Conservation (phyloP, 2,113 vertebrate species). For the Tympanuchus pallidicinctus region DNA sequence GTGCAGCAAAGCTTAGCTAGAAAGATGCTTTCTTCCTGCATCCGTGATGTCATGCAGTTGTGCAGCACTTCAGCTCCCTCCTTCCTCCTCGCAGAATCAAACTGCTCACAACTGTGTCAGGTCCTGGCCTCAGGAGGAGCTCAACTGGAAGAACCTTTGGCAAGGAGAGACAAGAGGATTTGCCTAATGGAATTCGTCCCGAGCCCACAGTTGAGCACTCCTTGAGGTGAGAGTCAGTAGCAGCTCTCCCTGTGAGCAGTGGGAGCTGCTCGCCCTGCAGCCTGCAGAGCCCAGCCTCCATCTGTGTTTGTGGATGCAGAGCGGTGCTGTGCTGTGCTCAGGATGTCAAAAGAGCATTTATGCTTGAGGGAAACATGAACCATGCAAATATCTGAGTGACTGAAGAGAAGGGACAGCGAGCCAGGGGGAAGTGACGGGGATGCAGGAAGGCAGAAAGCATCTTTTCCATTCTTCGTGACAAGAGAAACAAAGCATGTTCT, state of each 20-base stretch:
- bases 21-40: background rate
- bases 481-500: background rate
- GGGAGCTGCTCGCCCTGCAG: background rate
- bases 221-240: too few species aligned
- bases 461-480: background rate
- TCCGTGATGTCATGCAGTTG: fast-evolving
- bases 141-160: background rate
- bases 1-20: background rate
- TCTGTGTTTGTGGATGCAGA: background rate
- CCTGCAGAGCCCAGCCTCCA: background rate
- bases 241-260: background rate
- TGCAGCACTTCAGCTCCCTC: background rate
- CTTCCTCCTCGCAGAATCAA: background rate
- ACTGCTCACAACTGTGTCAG: background rate
- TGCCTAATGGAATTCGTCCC: background rate
- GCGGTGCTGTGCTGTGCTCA: background rate
- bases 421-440: background rate
- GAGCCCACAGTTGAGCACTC: background rate
- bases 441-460: background rate
- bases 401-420: background rate
- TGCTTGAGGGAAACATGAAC: background rate
- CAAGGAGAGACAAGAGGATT: background rate
- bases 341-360: background rate
- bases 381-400: background rate
- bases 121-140: background rate